Conservation (phyloP, 2,797 vertebrate genomes). For the Monodelphis domestica region DNA sequence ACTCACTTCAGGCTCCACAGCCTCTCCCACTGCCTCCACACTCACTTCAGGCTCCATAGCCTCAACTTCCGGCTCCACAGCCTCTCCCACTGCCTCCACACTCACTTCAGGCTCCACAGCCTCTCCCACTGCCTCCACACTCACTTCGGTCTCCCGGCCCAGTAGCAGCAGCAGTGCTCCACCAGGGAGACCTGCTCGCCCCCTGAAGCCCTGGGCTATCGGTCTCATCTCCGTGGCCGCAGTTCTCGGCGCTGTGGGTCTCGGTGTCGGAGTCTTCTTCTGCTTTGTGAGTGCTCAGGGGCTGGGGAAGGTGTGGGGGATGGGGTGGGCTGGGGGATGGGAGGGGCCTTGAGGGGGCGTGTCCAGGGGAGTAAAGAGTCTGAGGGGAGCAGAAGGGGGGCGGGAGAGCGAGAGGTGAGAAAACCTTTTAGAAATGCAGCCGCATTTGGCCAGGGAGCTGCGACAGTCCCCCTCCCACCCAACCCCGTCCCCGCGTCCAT, state of each 20-base stretch:
- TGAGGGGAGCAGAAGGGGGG: background rate
- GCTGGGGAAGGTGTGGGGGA: background rate
- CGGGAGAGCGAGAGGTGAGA: background rate
- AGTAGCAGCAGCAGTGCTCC: background rate
- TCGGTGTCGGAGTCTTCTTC: conserved; percentile 55
- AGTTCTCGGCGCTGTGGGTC: background rate
- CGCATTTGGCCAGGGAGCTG: no score
- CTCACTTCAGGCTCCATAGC: fast-evolving
- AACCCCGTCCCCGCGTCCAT: no score
- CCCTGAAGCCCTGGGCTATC: conserved; percentile 61
- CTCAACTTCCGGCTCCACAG: background rate
- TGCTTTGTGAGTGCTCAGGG: conserved; percentile 54
- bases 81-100: background rate
- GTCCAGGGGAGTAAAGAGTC: background rate
- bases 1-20: background rate
- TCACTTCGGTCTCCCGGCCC: background rate
- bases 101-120: no score
- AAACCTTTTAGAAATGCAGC: no score
- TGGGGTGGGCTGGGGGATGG: no score
- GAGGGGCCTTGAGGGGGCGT: background rate
- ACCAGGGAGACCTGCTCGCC: background rate
- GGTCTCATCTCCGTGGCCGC: conserved; percentile 60
- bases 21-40: background rate
- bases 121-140: background rate
- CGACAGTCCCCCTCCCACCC: no score